Percentiles rank a stretch among this genome's conserved stretches.
phyloP scores from a whole-genome alignment of 2,113 vertebrate genomes.

The Pelodiscus sinensis region DNA sequence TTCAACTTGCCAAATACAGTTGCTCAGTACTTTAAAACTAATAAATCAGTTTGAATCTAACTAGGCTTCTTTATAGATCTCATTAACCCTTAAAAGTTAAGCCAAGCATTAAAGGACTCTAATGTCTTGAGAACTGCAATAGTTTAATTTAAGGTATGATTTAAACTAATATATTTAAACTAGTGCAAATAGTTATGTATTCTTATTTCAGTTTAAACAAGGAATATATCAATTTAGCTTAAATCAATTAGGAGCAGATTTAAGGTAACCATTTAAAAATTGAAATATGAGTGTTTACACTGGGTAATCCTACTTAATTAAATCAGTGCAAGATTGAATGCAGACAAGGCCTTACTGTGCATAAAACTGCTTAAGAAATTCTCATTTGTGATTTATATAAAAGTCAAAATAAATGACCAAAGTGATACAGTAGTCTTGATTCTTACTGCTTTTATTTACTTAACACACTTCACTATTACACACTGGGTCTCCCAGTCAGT shows the following conservation, averaged over 20 bases:
- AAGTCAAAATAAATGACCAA: slow-evolving; percentile 4
- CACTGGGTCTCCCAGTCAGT: neutral
- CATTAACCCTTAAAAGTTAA: neutral
- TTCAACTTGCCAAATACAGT: neutral
- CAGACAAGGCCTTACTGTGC: neutral
- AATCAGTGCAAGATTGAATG: slow-evolving; percentile 27
- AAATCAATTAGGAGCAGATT: neutral
- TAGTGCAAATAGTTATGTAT: neutral
- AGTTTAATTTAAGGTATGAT: neutral
- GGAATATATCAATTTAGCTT: neutral
- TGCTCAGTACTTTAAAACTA: neutral
- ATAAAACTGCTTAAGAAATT: slow-evolving; percentile 16
- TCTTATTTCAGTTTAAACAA: neutral
- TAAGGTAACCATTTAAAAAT: slow-evolving; percentile 3
- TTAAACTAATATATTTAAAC: neutral
- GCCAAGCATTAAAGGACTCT: neutral
- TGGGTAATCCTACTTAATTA: neutral
- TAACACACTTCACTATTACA: slow-evolving; percentile 13
- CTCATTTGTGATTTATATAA: slow-evolving; percentile 16
- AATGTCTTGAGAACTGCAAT: neutral
- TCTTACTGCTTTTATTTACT: neutral
- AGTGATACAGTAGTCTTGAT: slow-evolving; percentile 23
- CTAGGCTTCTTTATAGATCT: neutral
- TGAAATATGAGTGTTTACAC: neutral
- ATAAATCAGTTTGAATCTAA: neutral